These are phyloP conservation scores for Dinocampus coccinellae DNA, from an alignment of 2,888 invertebrate species.

Conservation along the genomic window DNA sequence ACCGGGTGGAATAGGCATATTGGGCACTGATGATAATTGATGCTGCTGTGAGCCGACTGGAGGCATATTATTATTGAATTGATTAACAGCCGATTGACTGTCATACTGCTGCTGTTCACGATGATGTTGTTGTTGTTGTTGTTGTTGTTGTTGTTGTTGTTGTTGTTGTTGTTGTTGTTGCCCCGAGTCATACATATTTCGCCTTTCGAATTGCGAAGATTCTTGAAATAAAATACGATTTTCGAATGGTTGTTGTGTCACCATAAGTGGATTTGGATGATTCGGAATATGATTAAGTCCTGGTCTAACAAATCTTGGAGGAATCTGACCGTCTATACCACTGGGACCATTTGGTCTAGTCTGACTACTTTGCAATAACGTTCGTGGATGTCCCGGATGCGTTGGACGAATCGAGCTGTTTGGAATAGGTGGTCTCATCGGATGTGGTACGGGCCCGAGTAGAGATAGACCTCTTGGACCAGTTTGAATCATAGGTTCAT, in stretches of 20 bases:
- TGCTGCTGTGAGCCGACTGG: constrained; percentile 33
- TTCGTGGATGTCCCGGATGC: constrained; percentile 46
- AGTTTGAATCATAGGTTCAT: constrained; percentile 33
- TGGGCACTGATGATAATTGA: constrained; percentile 51
- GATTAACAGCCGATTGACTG: constrained; percentile 30
- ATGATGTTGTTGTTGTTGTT: too few species aligned
- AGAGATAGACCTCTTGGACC: constrained; percentile 33
- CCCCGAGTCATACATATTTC: constrained; percentile 36
- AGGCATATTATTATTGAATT: constrained; percentile 37
- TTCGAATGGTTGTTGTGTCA: constrained; percentile 55
- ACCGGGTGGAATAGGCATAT: constrained; percentile 63
- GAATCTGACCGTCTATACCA: constrained; percentile 50
- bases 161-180: constrained; percentile 27
- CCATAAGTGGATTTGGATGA: constrained; percentile 49
- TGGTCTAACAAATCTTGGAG: constrained; percentile 46
- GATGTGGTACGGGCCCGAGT: constrained; percentile 30
- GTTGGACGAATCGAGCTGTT: constrained; percentile 49
- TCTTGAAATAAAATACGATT: constrained; percentile 56
- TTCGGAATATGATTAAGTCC: constrained; percentile 42
- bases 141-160: constrained; percentile 28
- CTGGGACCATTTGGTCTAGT: background rate
- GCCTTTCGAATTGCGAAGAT: constrained; percentile 48
- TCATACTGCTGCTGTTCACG: constrained; percentile 31
- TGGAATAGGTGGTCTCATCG: constrained; percentile 12
- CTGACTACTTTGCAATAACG: constrained; percentile 44